Conservation (phyloP, 2,113 vertebrate species). For the Bostrychus sinensis region DNA sequence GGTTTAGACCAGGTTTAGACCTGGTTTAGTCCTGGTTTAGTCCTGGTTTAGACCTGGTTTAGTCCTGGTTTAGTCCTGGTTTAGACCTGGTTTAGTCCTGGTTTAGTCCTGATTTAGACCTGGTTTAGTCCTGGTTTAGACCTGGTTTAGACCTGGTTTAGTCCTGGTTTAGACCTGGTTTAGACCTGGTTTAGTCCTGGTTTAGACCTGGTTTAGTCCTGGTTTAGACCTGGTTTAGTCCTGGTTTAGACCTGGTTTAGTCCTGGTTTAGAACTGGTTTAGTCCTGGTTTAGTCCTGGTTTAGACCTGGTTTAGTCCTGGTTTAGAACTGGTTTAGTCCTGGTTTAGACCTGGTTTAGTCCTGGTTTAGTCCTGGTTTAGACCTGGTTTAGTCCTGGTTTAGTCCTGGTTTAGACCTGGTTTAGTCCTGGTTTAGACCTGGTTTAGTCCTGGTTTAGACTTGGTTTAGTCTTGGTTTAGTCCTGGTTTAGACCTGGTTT, state of each 20-base stretch:
- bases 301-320: too few relatives aligned
- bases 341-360: too few relatives aligned
- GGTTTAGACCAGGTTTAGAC: too few relatives aligned
- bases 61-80: not conserved
- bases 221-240: not conserved
- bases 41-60: not conserved
- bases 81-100: not conserved
- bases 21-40: not conserved
- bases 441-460: not conserved
- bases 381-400: not conserved
- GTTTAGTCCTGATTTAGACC: too few relatives aligned
- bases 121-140: not conserved
- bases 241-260: not conserved
- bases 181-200: not conserved
- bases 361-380: not conserved
- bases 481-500: not conserved
- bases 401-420: not conserved
- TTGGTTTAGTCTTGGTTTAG: not conserved
- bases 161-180: not conserved
- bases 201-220: not conserved
- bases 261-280: too few relatives aligned
- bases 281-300: too few relatives aligned
- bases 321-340: too few relatives aligned
- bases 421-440: not conserved
- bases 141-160: not conserved